These are phyloP conservation scores for Antennarius striatus DNA, from an alignment of 2,113 vertebrate genomes.

Conservation along the genomic window DNA sequence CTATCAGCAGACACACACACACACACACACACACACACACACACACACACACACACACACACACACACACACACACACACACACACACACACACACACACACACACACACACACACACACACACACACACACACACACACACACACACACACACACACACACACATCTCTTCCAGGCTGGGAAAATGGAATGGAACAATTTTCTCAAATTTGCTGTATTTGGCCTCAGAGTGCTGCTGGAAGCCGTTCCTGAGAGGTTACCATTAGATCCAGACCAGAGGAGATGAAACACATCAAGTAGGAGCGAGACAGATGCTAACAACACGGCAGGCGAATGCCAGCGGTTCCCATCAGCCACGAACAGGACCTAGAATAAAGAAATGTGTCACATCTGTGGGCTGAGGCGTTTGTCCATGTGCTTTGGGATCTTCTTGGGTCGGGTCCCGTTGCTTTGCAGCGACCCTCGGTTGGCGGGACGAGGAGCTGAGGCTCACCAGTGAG, in stretches of 20 bases:
- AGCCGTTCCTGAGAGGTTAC: constrained; percentile 50
- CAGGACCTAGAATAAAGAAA: not conserved
- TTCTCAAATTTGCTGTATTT: constrained; percentile 85
- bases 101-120: constrained; percentile 25
- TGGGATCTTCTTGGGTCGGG: too few relatives aligned
- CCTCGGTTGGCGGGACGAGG: too few relatives aligned
- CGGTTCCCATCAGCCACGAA: too few relatives aligned
- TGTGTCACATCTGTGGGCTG: too few relatives aligned
- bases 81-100: constrained; percentile 37
- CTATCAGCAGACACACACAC: constrained; percentile 79
- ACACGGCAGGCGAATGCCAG: not conserved
- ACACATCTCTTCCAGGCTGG: constrained; percentile 66
- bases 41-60: constrained; percentile 20
- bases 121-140: constrained; percentile 1
- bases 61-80: constrained; percentile 5
- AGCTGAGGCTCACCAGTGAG: too few relatives aligned
- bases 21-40: constrained; percentile 21
- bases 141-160: constrained; percentile 28
- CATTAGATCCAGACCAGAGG: constrained; percentile 51
- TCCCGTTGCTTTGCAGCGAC: too few relatives aligned
- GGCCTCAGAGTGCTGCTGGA: constrained; percentile 64
- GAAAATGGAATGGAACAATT: constrained; percentile 77
- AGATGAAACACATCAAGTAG: not conserved
- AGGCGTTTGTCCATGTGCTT: too few relatives aligned
- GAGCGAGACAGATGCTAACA: not conserved